phyloP scores from a whole-genome alignment of 2,888 invertebrate genomes.

The Pollenia griseotomentosa region DNA sequence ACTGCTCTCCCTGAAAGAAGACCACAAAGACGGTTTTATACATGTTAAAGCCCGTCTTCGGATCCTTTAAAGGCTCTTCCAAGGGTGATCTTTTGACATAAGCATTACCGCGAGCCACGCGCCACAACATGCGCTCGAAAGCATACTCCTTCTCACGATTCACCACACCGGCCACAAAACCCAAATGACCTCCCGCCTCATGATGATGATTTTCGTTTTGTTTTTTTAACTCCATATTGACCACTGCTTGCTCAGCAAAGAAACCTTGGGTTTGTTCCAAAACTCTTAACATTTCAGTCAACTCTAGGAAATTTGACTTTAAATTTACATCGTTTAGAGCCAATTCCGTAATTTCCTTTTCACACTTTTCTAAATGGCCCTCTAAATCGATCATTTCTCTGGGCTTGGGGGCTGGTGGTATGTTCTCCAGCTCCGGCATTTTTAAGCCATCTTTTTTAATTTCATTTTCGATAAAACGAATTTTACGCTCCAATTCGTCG shows the following conservation, averaged over 20 bases:
- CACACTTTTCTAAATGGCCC: constrained; percentile 97
- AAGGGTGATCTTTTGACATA: constrained; percentile 92
- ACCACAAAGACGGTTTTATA: constrained; percentile 94
- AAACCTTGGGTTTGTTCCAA: constrained; percentile 93
- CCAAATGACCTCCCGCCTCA: constrained; percentile 85
- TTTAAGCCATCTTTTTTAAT: constrained; percentile 91
- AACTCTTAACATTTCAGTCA: constrained; percentile 96
- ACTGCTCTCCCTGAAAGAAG: constrained; percentile 93
- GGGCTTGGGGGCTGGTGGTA: constrained; percentile 91
- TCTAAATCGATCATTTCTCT: constrained; percentile 91
- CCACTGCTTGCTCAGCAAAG: constrained; percentile 83
- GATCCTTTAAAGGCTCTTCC: constrained; percentile 90
- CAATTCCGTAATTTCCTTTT: constrained; percentile 96
- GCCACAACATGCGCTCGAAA: constrained; percentile 95
- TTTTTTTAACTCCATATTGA: constrained; percentile 81
- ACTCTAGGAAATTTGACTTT: constrained; percentile 95
- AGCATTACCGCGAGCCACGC: constrained; percentile 94
- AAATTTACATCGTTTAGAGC: constrained; percentile 97
- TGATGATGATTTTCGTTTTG: constrained; percentile 82
- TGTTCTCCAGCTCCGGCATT: constrained; percentile 87
- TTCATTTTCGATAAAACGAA: constrained; percentile 92
- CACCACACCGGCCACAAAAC: constrained; percentile 95
- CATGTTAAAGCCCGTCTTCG: constrained; percentile 88
- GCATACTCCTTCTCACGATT: constrained; percentile 91
- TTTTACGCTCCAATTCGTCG: constrained; percentile 93